A percentile compares a stretch with the other conserved stretches of the same genome.
These are phyloP conservation scores for Geopemphigus sp. DNA, from an alignment of 1,140 invertebrate species.

Conservation along the genomic window DNA sequence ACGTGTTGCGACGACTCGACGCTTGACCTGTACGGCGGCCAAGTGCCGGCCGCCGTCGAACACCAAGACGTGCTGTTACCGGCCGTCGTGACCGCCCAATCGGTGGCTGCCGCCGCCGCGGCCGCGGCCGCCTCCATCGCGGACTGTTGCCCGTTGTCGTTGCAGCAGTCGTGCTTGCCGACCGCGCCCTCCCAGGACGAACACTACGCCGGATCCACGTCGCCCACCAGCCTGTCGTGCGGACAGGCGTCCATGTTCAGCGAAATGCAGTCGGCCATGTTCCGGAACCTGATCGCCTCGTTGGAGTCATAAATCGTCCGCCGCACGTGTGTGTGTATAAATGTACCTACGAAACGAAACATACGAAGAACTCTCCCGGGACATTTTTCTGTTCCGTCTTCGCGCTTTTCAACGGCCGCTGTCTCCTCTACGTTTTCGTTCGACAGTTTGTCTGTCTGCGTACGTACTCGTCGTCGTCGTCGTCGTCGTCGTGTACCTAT, in stretches of 20 bases:
- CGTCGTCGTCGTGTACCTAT: too few relatives aligned
- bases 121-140: background rate
- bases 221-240: constrained; percentile 57
- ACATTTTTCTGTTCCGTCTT: too few relatives aligned
- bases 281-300: constrained; percentile 68
- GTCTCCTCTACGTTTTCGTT: too few relatives aligned
- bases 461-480: too few relatives aligned
- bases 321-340: background rate
- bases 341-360: background rate
- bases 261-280: constrained; percentile 67
- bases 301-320: constrained; percentile 63
- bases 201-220: constrained; percentile 52
- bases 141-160: background rate
- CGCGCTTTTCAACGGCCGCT: constrained; percentile 32
- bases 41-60: constrained; percentile 24
- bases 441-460: too few relatives aligned
- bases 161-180: background rate
- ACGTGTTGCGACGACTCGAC: background rate
- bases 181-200: constrained; percentile 59
- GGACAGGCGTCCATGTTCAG: constrained; percentile 69
- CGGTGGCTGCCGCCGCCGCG: background rate
- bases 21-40: constrained; percentile 46
- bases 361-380: background rate
- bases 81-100: background rate
- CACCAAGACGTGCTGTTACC: constrained; percentile 13